Evolutionary conservation across 1,140 invertebrate species (phyloP).

Genomic region (Cyclina sinensis): DNA sequence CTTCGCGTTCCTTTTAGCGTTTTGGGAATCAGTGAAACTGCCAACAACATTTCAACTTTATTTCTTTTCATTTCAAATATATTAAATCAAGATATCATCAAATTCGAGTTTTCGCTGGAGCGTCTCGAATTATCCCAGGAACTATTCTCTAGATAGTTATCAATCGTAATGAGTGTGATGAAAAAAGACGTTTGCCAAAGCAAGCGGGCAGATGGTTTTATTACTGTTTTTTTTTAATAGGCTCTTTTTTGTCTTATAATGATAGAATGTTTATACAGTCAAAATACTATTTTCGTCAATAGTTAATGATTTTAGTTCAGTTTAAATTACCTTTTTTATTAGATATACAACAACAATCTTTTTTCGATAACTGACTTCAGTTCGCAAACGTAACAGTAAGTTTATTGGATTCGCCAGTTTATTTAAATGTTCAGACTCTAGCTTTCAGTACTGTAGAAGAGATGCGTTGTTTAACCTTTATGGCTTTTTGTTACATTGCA

Average conservation of each 20-base stretch:
- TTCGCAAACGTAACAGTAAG: too few species aligned
- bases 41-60: conserved; percentile 25
- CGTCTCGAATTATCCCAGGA: conserved; percentile 6
- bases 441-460: too few species aligned
- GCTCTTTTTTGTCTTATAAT: neutral
- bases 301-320: too few species aligned
- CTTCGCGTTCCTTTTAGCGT: neutral
- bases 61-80: conserved; percentile 52
- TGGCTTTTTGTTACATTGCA: too few species aligned
- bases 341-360: too few species aligned
- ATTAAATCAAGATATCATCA: conserved; percentile 44
- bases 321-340: too few species aligned
- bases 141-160: conserved; percentile 29
- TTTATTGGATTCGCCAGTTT: too few species aligned
- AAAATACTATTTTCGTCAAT: too few species aligned
- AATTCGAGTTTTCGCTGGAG: conserved; percentile 9
- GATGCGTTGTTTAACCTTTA: too few species aligned
- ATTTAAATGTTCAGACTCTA: too few species aligned
- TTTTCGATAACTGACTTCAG: too few species aligned
- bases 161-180: conserved; percentile 21
- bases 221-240: neutral
- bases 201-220: conserved; percentile 2
- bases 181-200: conserved; percentile 29
- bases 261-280: too few species aligned
- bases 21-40: conserved; percentile 1